Percentiles rank a stretch among this genome's conserved stretches.
Evolutionary conservation across 2,113 vertebrate genomes (phyloP).

Genomic region (Pteronura brasiliensis): DNA sequence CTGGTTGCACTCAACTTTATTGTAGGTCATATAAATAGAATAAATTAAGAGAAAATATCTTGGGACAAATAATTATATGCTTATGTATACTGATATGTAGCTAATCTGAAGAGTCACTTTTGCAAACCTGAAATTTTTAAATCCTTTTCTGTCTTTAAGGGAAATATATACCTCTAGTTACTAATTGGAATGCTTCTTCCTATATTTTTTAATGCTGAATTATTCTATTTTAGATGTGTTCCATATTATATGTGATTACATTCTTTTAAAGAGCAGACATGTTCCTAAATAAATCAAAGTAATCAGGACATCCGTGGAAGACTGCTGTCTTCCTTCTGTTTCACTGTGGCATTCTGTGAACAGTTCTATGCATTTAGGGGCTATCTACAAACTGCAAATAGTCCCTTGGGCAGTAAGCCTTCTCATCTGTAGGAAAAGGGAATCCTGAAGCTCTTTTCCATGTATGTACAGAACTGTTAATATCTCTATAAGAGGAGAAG

Average conservation of each 20-base stretch:
- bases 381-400: constrained; percentile 2
- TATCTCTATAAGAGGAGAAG: not conserved
- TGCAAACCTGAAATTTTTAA: constrained; percentile 13
- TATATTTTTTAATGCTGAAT: not conserved
- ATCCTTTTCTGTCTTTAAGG: not conserved
- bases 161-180: not conserved
- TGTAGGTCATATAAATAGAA: constrained; percentile 40
- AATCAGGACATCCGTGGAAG: not conserved
- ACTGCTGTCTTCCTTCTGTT: not conserved
- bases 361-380: not conserved
- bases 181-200: not conserved
- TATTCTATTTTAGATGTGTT: constrained; percentile 22
- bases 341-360: not conserved
- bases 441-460: not conserved
- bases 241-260: not conserved
- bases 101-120: not conserved
- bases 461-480: not conserved
- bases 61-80: constrained; percentile 32
- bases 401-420: not conserved
- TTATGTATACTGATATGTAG: not conserved
- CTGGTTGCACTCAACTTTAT: constrained; percentile 35
- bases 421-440: not conserved
- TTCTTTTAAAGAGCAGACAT: constrained; percentile 27
- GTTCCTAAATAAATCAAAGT: constrained; percentile 34
- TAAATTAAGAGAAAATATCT: constrained; percentile 53